A percentile compares a stretch with the other conserved stretches of the same genome.
Conservation (phyloP, 2,797 vertebrate species). For the Pseudomugil gertrudae region DNA sequence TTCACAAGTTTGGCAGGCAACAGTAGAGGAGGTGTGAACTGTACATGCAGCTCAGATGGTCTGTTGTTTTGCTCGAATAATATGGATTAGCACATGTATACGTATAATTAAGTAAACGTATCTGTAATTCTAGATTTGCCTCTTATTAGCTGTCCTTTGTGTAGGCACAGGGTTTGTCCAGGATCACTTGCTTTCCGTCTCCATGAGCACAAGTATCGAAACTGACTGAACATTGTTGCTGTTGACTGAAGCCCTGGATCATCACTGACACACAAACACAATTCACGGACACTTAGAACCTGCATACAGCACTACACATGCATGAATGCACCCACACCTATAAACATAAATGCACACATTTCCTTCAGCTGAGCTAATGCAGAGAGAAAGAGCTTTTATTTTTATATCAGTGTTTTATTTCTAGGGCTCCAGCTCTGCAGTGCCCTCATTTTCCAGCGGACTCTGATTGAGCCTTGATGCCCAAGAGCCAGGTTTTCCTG, state of each 20-base stretch:
- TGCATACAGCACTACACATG: conserved; percentile 52
- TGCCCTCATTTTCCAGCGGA: conserved; percentile 75
- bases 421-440: conserved; percentile 71
- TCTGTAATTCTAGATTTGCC: background rate
- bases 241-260: conserved; percentile 25
- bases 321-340: conserved; percentile 1
- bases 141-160: background rate
- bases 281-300: conserved; percentile 53
- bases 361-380: conserved; percentile 67
- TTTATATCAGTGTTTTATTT: conserved; percentile 58
- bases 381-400: conserved; percentile 48
- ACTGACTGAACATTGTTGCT: conserved; percentile 64
- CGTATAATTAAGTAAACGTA: background rate
- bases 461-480: conserved; percentile 52
- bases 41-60: background rate
- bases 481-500: conserved; percentile 39
- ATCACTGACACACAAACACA: conserved; percentile 45
- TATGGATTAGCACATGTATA: background rate
- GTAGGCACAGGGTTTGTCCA: no score
- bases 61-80: background rate
- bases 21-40: background rate
- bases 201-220: conserved; percentile 25
- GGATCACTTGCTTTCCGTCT: conserved; percentile 19
- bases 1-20: background rate
- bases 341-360: conserved; percentile 36